phyloP scores from a whole-genome alignment of 92 coral and sea anemone species.

The Palythoa grandiflora region DNA sequence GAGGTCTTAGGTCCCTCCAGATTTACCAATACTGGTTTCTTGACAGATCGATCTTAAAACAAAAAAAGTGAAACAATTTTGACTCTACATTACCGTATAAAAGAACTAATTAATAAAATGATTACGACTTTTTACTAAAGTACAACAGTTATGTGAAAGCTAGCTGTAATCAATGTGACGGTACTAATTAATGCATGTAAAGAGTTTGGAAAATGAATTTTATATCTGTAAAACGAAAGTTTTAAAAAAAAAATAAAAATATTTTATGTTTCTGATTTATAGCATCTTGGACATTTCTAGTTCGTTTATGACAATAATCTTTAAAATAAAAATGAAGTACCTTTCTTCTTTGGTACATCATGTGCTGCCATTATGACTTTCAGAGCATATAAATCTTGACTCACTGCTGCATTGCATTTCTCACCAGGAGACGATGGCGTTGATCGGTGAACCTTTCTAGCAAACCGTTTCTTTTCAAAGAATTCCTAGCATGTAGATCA shows the following conservation, averaged over 20 bases:
- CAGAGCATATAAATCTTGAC: constrained; percentile 37
- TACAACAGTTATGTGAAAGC: too few species aligned
- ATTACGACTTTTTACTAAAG: too few species aligned
- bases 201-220: too few species aligned
- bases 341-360: constrained; percentile 42
- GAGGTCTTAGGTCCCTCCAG: constrained; percentile 25
- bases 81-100: background rate
- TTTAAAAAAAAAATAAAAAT: too few species aligned
- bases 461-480: constrained; percentile 44
- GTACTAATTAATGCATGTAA: too few species aligned
- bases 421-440: constrained; percentile 32
- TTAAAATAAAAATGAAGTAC: background rate
- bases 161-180: too few species aligned
- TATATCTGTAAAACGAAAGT: too few species aligned
- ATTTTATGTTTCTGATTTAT: too few species aligned
- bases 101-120: too few species aligned
- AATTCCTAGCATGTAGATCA: background rate
- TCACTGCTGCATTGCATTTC: constrained; percentile 14
- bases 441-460: constrained; percentile 21
- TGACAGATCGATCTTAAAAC: constrained; percentile 39
- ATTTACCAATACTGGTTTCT: constrained; percentile 32
- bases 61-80: background rate
- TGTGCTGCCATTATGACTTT: constrained; percentile 38
- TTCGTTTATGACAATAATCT: background rate
- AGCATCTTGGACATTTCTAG: too few species aligned